phyloP scores from a whole-genome alignment of 2,888 invertebrate genomes.

The Nematopogon swammerdamellus region DNA sequence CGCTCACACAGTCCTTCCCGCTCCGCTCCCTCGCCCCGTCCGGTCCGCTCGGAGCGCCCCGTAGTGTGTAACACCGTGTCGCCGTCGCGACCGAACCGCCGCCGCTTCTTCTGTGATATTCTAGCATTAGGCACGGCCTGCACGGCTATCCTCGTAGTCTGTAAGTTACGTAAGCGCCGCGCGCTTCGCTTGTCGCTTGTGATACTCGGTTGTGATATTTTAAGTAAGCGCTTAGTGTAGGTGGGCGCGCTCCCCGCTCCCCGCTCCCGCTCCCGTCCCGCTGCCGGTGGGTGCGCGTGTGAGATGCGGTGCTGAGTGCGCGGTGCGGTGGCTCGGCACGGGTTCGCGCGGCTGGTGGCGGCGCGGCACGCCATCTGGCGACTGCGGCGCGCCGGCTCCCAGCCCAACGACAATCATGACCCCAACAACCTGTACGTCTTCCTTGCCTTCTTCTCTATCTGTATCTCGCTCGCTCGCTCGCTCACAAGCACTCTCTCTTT shows the following conservation, averaged over 20 bases:
- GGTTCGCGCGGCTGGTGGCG: slow-evolving; percentile 68
- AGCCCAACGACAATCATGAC: slow-evolving; percentile 49
- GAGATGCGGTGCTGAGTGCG: slow-evolving; percentile 11
- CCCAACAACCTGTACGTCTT: slow-evolving; percentile 53
- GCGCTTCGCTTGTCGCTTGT: slow-evolving; percentile 57
- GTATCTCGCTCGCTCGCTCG: neutral
- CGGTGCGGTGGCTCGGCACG: slow-evolving; percentile 59
- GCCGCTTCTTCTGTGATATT: slow-evolving; percentile 49
- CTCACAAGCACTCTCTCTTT: no score
- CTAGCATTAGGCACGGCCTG: neutral
- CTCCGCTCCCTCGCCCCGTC: slow-evolving; percentile 29
- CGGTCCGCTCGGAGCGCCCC: slow-evolving; percentile 44
- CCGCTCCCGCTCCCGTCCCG: neutral
- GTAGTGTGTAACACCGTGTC: slow-evolving; percentile 20
- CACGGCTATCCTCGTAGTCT: no score
- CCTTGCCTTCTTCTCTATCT: slow-evolving; percentile 22
- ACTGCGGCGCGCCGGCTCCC: slow-evolving; percentile 56
- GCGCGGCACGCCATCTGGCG: slow-evolving; percentile 71
- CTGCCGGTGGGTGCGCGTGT: neutral
- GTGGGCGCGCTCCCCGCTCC: no score
- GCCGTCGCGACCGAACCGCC: neutral
- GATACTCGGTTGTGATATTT: slow-evolving; percentile 51
- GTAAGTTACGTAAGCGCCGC: slow-evolving; percentile 48
- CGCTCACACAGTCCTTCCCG: slow-evolving; percentile 44
- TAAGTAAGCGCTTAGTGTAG: slow-evolving; percentile 39